Base-by-base conservation (phyloP, 2,888 invertebrate genomes). In the Acanthosepion pharaonis region DNA sequence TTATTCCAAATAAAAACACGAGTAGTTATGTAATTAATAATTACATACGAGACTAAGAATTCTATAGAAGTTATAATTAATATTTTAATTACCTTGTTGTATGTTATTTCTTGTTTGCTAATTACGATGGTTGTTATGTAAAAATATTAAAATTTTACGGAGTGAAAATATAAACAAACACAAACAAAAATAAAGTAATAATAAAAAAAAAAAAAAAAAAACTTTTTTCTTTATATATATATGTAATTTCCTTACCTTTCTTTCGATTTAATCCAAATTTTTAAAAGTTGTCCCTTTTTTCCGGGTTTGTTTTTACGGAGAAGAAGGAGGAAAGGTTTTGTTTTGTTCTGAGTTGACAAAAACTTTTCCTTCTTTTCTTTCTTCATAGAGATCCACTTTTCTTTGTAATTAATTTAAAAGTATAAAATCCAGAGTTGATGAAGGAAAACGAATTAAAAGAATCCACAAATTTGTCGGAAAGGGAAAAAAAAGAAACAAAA, bases 381-480 rank as follows among this genome's bases (percentile, higher is more conserved):
- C 78, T 78, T 78, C 78, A 78, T 78, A 78, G 78, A 78, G 78
- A 78, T 78, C 78, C 78, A 78, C n/a, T 18, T 78, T 78, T 64
- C 28, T 78, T 78, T 33, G n/a, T n/a, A 78, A 59, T 59, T 23
- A 59, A 59, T 59, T 59, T 23, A 59, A 23, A 59, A 59, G 59
- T 59, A 59, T 59, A 59, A 59, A 59, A 59, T n/a, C 78, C 78
- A 78, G n/a, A 78, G n/a, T 33, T 78, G 78, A 78, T n/a, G n/a
- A 9, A n/a, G n/a, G 33, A 20, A 78, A n/a, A 78, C 11, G n/a
- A 9, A 78, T n/a, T 33, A 78, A 33, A 78, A 78, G n/a, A 78
- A 78, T 78, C 78, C 78, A 78, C 20, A 78, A 78, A 78, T 33
- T 5, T 20, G 59, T 15, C 1, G n/a, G n/a, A 18, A n/a, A 33